A percentile compares a stretch with the other conserved stretches of the same genome.
phyloP scores from a whole-genome alignment of 2,113 vertebrate genomes.

The Calypte anna region DNA sequence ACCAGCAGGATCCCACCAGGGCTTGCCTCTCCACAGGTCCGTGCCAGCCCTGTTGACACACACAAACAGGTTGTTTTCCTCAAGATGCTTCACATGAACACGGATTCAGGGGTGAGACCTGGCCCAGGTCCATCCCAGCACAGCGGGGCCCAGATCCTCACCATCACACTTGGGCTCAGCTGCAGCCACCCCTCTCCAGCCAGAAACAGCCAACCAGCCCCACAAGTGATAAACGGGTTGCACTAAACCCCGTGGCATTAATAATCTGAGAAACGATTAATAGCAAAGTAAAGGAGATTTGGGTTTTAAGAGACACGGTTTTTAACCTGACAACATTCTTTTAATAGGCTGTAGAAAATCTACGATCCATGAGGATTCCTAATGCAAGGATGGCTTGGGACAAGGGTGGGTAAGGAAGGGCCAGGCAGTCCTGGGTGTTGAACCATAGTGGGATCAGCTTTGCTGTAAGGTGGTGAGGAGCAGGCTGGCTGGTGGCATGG shows the following conservation, averaged over 20 bases:
- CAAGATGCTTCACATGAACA: neutral
- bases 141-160: accelerated
- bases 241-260: neutral
- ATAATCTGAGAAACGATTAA: conserved; percentile 38
- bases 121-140: neutral
- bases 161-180: accelerated
- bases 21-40: neutral
- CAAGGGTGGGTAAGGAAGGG: neutral
- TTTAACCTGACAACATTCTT: neutral
- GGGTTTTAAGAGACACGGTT: conserved; percentile 12
- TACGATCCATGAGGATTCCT: neutral
- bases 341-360: neutral
- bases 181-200: accelerated
- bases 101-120: neutral
- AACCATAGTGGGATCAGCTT: accelerated
- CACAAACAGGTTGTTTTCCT: conserved; percentile 18
- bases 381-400: accelerated
- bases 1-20: neutral
- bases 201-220: neutral
- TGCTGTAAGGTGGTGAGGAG: neutral
- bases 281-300: conserved; percentile 45
- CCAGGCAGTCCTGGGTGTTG: neutral
- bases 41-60: accelerated
- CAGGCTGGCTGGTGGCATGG: neutral
- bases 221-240: neutral